phyloP scores from a whole-genome alignment of 2,888 invertebrate species.

The Luperina testacea region DNA sequence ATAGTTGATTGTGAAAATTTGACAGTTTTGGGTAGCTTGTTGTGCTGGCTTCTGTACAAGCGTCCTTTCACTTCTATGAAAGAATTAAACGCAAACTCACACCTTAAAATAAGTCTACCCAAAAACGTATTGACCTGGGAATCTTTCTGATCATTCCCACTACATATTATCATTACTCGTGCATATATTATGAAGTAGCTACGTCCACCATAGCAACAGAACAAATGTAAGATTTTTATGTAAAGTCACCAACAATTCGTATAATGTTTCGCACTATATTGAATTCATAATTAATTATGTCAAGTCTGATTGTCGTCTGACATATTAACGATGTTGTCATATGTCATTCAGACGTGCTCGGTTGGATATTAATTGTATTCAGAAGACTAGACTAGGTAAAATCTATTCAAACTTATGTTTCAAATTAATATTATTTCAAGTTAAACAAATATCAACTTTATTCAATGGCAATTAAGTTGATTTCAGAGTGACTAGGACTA shows the following conservation, averaged over 20 bases:
- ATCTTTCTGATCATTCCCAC: neutral
- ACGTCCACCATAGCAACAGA: conserved; percentile 12
- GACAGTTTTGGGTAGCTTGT: too few relatives aligned
- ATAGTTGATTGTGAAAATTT: too few relatives aligned
- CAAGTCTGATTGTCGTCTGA: conserved; percentile 25
- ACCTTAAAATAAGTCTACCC: neutral
- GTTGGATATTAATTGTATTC: conserved; percentile 6
- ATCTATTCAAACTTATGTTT: too few relatives aligned
- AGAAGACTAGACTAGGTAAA: neutral
- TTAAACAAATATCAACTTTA: too few relatives aligned
- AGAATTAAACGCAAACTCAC: too few relatives aligned
- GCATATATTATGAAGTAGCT: neutral
- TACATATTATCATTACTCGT: neutral
- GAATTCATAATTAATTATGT: conserved; percentile 42
- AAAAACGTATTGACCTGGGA: neutral
- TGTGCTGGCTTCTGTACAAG: neutral
- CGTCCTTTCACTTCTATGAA: neutral
- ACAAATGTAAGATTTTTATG: conserved; percentile 9
- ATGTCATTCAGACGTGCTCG: neutral
- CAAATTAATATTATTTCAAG: too few relatives aligned
- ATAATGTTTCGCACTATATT: conserved; percentile 25
- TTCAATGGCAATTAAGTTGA: too few relatives aligned
- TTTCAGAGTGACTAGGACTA: too few relatives aligned
- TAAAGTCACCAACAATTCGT: conserved; percentile 6
- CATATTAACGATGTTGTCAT: conserved; percentile 33